phyloP scores from a whole-genome alignment of 1,140 invertebrate species.

The Dinoponera quadriceps region DNA sequence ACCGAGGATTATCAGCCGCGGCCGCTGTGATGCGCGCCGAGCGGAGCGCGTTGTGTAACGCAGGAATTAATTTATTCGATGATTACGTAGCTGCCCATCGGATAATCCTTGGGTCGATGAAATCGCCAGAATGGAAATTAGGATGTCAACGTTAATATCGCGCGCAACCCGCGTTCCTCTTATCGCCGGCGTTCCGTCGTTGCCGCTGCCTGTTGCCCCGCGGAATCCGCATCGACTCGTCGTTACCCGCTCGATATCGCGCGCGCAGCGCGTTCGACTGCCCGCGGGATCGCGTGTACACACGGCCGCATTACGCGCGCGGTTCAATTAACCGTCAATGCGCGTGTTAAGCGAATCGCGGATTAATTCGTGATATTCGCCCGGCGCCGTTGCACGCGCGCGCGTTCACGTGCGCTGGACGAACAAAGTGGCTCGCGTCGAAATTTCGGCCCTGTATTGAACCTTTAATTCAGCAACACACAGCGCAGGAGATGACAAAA shows the following conservation, averaged over 20 bases:
- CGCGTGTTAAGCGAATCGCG: constrained; percentile 58
- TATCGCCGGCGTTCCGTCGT: constrained; percentile 23
- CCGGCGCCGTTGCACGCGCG: constrained; percentile 12
- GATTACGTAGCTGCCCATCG: constrained; percentile 33
- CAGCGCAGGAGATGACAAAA: too few relatives aligned
- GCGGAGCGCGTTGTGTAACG: constrained; percentile 3
- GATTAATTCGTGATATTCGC: constrained; percentile 59
- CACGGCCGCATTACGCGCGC: constrained; percentile 44
- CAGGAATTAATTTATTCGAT: constrained; percentile 69
- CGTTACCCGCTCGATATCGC: constrained; percentile 30
- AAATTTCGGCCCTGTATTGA: too few relatives aligned
- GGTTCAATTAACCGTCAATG: constrained; percentile 66
- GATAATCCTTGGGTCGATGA: constrained; percentile 44
- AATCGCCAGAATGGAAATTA: constrained; percentile 66
- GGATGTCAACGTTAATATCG: constrained; percentile 56
- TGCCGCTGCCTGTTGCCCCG: not conserved
- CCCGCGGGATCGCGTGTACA: not conserved
- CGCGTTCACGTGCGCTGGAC: too few relatives aligned
- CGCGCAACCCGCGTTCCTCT: constrained; percentile 36
- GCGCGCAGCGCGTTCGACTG: not conserved
- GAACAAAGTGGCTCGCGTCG: too few relatives aligned
- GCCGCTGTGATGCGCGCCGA: constrained; percentile 46
- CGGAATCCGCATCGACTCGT: not conserved
- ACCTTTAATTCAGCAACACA: too few relatives aligned
- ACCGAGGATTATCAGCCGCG: constrained; percentile 56